These are phyloP conservation scores for Epistrophe grossulariae DNA, from an alignment of 2,888 invertebrate species.

Conservation along the genomic window DNA sequence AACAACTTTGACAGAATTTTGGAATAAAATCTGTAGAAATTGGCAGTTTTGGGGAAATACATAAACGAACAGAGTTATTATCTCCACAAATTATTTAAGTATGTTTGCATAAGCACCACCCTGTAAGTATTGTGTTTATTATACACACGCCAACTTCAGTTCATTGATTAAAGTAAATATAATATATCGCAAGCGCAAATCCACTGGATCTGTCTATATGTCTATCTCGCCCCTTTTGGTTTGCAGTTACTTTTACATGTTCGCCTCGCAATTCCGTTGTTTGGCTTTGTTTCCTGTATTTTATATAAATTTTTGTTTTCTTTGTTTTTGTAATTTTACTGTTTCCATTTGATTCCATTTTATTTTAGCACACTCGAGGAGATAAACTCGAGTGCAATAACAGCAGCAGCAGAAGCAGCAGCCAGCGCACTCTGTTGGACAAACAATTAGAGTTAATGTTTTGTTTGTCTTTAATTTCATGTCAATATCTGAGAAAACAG, in stretches of 20 bases:
- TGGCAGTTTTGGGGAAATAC: no score
- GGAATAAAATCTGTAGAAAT: no score
- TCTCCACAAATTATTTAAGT: no score
- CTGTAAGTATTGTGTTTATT: not conserved
- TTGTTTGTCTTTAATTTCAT: slow-evolving; percentile 68
- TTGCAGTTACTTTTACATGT: not conserved
- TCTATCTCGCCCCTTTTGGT: not conserved
- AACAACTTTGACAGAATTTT: no score
- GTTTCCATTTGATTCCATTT: slow-evolving; percentile 49
- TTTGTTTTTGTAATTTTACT: slow-evolving; percentile 23
- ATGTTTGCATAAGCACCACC: not conserved
- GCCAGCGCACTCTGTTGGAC: slow-evolving; percentile 68
- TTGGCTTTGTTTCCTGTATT: slow-evolving; percentile 35
- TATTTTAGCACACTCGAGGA: slow-evolving; percentile 44
- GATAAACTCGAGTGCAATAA: slow-evolving; percentile 56
- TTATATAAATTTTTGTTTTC: not conserved
- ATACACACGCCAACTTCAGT: slow-evolving; percentile 7
- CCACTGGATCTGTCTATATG: not conserved
- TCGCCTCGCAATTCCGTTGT: slow-evolving; percentile 18
- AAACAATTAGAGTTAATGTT: slow-evolving; percentile 73
- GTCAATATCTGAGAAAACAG: slow-evolving; percentile 55
- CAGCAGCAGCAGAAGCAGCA: slow-evolving; percentile 34
- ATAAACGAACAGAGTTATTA: no score
- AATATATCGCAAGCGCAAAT: slow-evolving; percentile 22
- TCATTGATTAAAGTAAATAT: slow-evolving; percentile 50